A percentile compares a stretch with the other conserved stretches of the same genome.
phyloP scores from a whole-genome alignment of 2,797 vertebrate species.

The Yasuhikotakia modesta region DNA sequence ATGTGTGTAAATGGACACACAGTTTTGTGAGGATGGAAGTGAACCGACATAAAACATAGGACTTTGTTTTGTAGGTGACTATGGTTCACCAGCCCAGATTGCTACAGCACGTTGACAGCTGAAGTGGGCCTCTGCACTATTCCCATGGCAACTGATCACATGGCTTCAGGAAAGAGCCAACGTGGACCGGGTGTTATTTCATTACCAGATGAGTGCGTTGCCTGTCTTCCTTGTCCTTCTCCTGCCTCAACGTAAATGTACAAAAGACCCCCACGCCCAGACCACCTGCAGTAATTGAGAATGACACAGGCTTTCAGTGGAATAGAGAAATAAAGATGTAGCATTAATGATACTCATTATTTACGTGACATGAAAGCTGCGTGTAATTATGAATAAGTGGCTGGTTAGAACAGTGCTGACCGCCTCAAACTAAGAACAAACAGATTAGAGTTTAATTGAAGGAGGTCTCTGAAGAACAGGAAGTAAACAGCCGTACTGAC shows the following conservation, averaged over 20 bases:
- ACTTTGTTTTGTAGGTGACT: conserved; percentile 50
- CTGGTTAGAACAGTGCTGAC: conserved; percentile 45
- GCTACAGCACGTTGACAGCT: conserved; percentile 58
- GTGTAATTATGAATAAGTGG: conserved; percentile 48
- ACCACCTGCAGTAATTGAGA: conserved; percentile 42
- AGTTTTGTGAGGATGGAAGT: not conserved
- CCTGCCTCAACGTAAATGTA: not conserved
- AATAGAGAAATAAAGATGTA: conserved; percentile 45
- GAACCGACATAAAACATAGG: conserved; percentile 40
- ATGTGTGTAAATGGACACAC: conserved; percentile 11
- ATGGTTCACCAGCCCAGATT: conserved; percentile 55
- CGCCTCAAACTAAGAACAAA: conserved; percentile 24
- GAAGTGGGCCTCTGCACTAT: conserved; percentile 69
- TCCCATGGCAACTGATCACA: conserved; percentile 71
- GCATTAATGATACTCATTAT: conserved; percentile 44
- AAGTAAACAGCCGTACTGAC: conserved; percentile 32
- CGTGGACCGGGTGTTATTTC: conserved; percentile 64
- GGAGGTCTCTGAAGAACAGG: conserved; percentile 17
- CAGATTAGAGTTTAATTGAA: conserved; percentile 43
- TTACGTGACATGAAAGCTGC: conserved; percentile 44
- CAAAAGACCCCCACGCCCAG: conserved; percentile 40
- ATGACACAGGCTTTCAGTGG: conserved; percentile 47
- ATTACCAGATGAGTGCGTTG: conserved; percentile 56
- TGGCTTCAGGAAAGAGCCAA: conserved; percentile 68
- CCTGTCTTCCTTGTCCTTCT: conserved; percentile 41